Base-by-base conservation (phyloP, 2,888 invertebrate species). In the Calliphora vomitoria region DNA sequence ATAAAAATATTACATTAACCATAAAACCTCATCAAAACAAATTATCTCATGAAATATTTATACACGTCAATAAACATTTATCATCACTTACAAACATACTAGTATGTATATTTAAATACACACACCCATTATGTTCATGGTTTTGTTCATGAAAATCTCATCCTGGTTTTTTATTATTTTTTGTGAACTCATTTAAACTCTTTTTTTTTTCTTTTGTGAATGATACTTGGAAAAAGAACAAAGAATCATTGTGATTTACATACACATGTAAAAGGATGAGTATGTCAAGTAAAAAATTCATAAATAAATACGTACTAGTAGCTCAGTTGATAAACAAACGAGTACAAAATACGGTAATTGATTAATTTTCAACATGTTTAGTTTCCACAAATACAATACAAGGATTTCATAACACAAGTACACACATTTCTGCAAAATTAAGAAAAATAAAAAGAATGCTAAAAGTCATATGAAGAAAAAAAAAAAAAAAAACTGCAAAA, bases 21-120 rank as follows among this genome's bases (percentile, higher is more conserved):
- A 87, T 84, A 82, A 82, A 87, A 84, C 78, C 76, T 78, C 81
- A 76, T 87, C 81, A 82, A 74, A 53, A 44, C 55, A 84, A 87
- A 87, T 84, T 87, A 84, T 87, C 78, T 68, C 55, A 84, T 84
- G 78, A 82, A 82, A 87, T 87, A 74, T 84, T 81, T 78, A 84
- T 50, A 38, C 50, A 79, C 55, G 53, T 50, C 74, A 78, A 69
- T 87, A 78, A 78, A 84, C 55, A 82, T 82, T 82, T 87, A 82
- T 87, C 74, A 78, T 62, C 58, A 62, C 44, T 50, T 38, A 15
- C 15, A 55, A 4, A 62, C 18, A 20, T n/a, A 47, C 10, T 20
- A 20, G 10, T 11, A 18, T 4, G 10, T 15, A 25, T 15, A 25
- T 10, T 20, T n/a, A 66, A 53, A 8, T 1, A 47, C 41, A 53